These are phyloP conservation scores for Lasiurus borealis DNA, from an alignment of 2,113 vertebrate species.

Conservation along the genomic window DNA sequence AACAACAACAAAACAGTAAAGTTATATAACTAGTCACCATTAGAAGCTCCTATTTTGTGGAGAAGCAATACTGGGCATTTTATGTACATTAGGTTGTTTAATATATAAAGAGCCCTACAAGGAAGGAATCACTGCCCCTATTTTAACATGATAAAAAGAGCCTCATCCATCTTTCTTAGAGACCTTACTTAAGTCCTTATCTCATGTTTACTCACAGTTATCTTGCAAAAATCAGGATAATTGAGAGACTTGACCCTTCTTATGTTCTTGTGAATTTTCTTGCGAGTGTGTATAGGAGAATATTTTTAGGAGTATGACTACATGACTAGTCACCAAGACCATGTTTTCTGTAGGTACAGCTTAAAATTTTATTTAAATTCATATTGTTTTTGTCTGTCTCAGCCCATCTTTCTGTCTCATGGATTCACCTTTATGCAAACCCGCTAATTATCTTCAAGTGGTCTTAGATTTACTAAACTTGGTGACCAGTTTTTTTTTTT, in stretches of 20 bases:
- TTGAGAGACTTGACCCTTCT: not conserved
- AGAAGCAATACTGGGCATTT: no score
- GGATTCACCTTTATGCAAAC: not conserved
- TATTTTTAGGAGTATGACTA: no score
- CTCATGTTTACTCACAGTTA: not conserved
- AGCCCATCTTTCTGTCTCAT: not conserved
- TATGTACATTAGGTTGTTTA: not conserved
- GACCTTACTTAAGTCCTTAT: not conserved
- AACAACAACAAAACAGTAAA: not conserved
- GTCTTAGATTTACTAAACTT: not conserved
- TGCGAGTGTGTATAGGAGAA: not conserved
- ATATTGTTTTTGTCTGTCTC: not conserved
- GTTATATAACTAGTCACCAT: not conserved
- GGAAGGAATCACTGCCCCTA: accelerated
- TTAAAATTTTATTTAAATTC: not conserved
- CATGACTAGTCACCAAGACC: not conserved
- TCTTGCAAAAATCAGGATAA: not conserved
- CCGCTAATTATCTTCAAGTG: not conserved
- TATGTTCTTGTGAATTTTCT: not conserved
- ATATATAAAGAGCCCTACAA: no score
- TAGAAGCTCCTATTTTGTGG: no score
- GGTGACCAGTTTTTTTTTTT: not conserved
- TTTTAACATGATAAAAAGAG: not conserved
- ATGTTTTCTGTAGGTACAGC: not conserved
- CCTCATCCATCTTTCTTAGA: not conserved